phyloP scores from a whole-genome alignment of 2,797 vertebrate species.

The Falco berigora region DNA sequence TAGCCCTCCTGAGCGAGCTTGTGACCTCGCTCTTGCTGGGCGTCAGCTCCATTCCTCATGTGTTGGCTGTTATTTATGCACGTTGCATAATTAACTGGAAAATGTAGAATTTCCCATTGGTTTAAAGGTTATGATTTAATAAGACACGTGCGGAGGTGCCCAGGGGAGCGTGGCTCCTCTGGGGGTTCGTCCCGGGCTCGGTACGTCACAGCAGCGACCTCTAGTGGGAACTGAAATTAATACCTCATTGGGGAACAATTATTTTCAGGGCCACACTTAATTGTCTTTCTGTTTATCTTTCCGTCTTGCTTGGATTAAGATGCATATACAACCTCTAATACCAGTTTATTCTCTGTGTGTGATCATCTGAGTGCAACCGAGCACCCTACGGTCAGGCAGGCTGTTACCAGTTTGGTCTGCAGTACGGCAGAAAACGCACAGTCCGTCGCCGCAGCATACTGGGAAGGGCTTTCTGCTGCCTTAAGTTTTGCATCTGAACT shows the following conservation, averaged over 20 bases:
- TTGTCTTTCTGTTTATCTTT: background rate
- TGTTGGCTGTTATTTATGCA: background rate
- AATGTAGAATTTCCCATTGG: background rate
- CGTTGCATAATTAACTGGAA: background rate
- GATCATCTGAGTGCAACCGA: background rate
- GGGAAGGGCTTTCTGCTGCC: background rate
- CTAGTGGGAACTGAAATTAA: slow-evolving; percentile 51
- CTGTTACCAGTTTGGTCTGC: background rate
- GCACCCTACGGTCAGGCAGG: background rate
- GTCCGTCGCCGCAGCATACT: background rate
- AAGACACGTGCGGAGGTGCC: background rate
- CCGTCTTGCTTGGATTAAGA: background rate
- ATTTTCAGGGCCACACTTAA: background rate
- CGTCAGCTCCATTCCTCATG: background rate
- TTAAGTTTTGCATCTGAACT: background rate
- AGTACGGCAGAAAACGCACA: background rate
- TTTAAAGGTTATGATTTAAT: background rate
- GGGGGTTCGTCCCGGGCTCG: background rate
- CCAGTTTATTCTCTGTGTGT: background rate
- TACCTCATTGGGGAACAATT: background rate
- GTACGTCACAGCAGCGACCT: slow-evolving; percentile 49
- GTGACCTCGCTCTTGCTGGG: background rate
- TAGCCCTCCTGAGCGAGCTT: background rate
- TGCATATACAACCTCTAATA: background rate
- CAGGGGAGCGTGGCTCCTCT: background rate